phyloP scores from a whole-genome alignment of 2,797 vertebrate species.

The Holocentrus rufus region DNA sequence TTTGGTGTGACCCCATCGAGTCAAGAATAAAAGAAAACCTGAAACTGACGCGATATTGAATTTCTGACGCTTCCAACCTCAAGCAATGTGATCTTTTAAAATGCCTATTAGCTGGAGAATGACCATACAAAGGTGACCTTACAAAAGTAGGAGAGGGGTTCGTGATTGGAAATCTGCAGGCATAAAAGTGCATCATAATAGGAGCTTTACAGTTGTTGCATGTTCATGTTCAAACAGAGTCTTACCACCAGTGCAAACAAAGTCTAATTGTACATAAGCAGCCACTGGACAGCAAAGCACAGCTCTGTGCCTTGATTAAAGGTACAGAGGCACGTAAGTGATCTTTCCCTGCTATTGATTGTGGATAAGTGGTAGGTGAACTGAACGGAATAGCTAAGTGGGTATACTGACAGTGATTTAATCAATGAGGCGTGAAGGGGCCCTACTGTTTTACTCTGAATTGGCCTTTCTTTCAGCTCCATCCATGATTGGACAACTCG shows the following conservation, averaged over 20 bases:
- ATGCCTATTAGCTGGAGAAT: not conserved
- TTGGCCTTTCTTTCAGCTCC: conserved; percentile 20
- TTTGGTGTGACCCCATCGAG: not conserved
- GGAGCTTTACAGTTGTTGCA: not conserved
- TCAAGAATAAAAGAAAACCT: not conserved
- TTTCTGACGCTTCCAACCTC: no score
- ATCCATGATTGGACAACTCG: conserved; percentile 29
- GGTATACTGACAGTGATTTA: conserved; percentile 38
- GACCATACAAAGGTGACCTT: not conserved
- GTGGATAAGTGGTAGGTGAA: conserved; percentile 29
- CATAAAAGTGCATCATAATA: not conserved
- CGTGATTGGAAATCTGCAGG: conserved; percentile 4
- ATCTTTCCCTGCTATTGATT: conserved; percentile 48
- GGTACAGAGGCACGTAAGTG: conserved; percentile 15
- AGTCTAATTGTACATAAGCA: not conserved
- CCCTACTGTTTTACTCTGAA: conserved; percentile 14
- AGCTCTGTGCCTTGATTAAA: conserved; percentile 47
- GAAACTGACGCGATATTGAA: no score
- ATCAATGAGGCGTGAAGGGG: conserved; percentile 37
- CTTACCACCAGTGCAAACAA: not conserved
- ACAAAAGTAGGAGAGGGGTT: not conserved
- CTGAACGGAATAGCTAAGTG: conserved; percentile 41
- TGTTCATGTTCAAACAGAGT: conserved; percentile 6
- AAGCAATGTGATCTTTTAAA: not conserved
- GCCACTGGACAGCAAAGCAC: conserved; percentile 13